Conservation (phyloP, 2,888 invertebrate species). For the Steinernema scapterisci region DNA sequence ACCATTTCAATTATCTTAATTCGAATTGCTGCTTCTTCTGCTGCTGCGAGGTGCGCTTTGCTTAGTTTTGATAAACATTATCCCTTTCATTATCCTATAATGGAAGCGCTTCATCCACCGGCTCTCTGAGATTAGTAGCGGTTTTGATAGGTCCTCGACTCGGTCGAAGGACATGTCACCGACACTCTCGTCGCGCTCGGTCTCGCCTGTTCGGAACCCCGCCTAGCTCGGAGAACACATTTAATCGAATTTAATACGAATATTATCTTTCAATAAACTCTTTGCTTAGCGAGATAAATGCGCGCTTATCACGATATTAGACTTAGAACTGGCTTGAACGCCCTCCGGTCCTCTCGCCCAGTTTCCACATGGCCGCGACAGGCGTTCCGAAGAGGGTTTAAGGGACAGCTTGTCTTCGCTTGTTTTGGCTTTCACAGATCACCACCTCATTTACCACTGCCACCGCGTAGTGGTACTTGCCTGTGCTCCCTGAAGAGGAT, state of each 20-base stretch:
- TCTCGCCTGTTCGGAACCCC: not conserved
- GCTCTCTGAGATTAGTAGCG: not conserved
- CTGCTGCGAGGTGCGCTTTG: too few species aligned
- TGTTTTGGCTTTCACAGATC: slow-evolving; percentile 3
- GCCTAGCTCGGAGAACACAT: not conserved
- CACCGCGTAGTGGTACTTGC: not conserved
- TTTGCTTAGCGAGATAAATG: slow-evolving; percentile 8
- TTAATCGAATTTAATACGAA: slow-evolving; percentile 29
- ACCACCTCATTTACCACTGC: not conserved
- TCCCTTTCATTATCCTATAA: not conserved
- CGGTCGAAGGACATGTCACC: not conserved
- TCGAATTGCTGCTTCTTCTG: not conserved
- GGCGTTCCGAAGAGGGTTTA: too few species aligned
- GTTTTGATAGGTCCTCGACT: not conserved
- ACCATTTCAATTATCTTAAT: slow-evolving; percentile 25
- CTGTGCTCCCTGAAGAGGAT: not conserved
- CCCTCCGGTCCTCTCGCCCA: too few species aligned
- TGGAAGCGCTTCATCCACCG: not conserved
- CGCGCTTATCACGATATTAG: slow-evolving; percentile 24
- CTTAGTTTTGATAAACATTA: not conserved
- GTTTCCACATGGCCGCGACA: too few species aligned
- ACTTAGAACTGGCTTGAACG: not conserved
- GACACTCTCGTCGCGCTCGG: not conserved
- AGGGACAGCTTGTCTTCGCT: not conserved
- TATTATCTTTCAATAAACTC: slow-evolving; percentile 24